These are phyloP conservation scores for Drosophila basisetae DNA, from an alignment of 2,888 invertebrate genomes.

Conservation along the genomic window DNA sequence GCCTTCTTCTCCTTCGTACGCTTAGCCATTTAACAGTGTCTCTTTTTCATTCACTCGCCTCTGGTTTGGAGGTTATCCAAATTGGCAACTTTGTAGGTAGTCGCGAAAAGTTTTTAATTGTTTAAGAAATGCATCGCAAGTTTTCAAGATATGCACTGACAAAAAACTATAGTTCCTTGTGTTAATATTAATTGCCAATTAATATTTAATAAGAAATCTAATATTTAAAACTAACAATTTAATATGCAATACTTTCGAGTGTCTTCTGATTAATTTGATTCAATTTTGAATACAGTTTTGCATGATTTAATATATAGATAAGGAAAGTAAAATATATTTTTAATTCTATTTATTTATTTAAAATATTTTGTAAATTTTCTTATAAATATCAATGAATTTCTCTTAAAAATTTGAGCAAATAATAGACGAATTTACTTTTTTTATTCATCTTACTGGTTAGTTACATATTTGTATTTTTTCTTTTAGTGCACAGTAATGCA, in stretches of 20 bases:
- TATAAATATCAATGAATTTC: background rate
- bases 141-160: constrained; percentile 42
- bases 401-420: background rate
- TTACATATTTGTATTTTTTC: background rate
- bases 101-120: constrained; percentile 74
- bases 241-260: background rate
- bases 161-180: background rate
- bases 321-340: background rate
- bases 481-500: constrained; percentile 48
- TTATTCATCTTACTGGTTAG: background rate
- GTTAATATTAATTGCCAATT: background rate
- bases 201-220: background rate
- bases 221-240: background rate
- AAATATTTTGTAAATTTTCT: background rate
- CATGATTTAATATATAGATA: background rate
- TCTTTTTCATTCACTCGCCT: constrained; percentile 44
- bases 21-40: constrained; percentile 52
- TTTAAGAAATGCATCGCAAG: constrained; percentile 65
- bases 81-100: constrained; percentile 79
- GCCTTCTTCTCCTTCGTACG: constrained; percentile 13
- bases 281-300: background rate
- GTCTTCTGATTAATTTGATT: background rate
- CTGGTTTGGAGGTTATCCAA: constrained; percentile 75
- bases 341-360: background rate
- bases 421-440: background rate